Conservation (phyloP, 2,888 invertebrate species). For the Thera obeliscata region DNA sequence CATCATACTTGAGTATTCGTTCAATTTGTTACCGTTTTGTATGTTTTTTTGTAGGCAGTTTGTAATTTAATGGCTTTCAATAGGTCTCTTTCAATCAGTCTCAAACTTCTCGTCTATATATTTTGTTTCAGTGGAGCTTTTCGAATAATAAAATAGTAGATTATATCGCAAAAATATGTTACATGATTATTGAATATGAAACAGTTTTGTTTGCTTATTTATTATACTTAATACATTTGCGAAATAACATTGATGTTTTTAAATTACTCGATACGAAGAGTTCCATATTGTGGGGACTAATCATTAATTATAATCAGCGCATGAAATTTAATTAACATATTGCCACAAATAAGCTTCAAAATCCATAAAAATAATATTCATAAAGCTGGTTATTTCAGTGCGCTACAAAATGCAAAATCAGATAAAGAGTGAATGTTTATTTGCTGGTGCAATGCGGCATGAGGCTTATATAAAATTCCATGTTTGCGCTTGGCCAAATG, state of each 20-base stretch:
- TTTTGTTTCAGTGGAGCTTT: no score
- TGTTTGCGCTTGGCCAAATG: slow-evolving; percentile 59
- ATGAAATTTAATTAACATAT: neutral
- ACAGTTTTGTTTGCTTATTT: no score
- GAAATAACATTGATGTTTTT: neutral
- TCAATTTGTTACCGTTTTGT: no score
- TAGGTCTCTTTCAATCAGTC: no score
- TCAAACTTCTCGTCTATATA: no score
- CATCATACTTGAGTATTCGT: no score
- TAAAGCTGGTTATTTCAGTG: neutral
- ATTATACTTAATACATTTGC: no score
- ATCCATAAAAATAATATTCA: neutral
- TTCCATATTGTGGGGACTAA: neutral
- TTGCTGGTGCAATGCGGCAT: slow-evolving; percentile 27
- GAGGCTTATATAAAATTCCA: slow-evolving; percentile 54
- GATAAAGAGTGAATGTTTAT: slow-evolving; percentile 17
- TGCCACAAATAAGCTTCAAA: slow-evolving; percentile 4
- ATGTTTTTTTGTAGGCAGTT: no score
- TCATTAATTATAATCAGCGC: neutral
- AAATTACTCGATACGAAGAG: neutral
- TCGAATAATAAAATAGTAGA: no score
- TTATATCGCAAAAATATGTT: no score
- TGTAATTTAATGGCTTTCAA: no score
- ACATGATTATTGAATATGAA: no score
- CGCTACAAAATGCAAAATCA: slow-evolving; percentile 13